These are phyloP conservation scores for Phenganax subtilis DNA, from an alignment of 92 coral and sea anemone species.

Conservation along the genomic window DNA sequence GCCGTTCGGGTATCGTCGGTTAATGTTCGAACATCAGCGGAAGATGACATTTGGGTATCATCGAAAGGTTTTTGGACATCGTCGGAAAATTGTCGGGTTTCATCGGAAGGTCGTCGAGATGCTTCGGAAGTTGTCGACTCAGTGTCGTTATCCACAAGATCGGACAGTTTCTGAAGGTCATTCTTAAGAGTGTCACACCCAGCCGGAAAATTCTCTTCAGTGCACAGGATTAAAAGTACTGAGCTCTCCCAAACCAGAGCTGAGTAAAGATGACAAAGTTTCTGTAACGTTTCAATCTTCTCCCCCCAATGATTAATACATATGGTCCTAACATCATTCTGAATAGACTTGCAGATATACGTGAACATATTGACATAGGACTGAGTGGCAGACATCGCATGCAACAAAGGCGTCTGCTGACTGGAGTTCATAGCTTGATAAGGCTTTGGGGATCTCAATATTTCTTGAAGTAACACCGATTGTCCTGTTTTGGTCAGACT, in stretches of 20 bases:
- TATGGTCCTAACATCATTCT: conserved; percentile 81
- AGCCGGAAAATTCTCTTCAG: conserved; percentile 43
- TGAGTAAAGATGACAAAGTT: conserved; percentile 71
- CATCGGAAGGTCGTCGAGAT: conserved; percentile 38
- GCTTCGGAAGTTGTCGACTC: conserved; percentile 39
- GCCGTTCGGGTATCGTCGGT: conserved; percentile 15
- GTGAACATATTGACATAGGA: conserved; percentile 93
- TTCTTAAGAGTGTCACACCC: conserved; percentile 48
- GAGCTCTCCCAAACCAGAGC: conserved; percentile 95
- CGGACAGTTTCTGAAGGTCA: conserved; percentile 46
- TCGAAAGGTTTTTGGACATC: conserved; percentile 1
- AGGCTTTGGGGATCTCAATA: conserved; percentile 69
- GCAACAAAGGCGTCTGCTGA: conserved; percentile 84
- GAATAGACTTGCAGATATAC: conserved; percentile 77
- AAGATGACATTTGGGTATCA: not conserved
- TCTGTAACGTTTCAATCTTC: conserved; percentile 61
- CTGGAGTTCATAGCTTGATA: conserved; percentile 70
- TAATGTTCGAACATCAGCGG: conserved; percentile 13
- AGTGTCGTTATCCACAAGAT: conserved; percentile 49
- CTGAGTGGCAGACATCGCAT: conserved; percentile 77
- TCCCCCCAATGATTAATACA: conserved; percentile 95
- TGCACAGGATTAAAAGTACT: conserved; percentile 64
- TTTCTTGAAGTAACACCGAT: conserved; percentile 71
- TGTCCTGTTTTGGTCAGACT: conserved; percentile 57
- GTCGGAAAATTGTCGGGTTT: conserved; percentile 19